Base-by-base conservation (phyloP, 2,797 vertebrate genomes). In the Serranus cabrilla region DNA sequence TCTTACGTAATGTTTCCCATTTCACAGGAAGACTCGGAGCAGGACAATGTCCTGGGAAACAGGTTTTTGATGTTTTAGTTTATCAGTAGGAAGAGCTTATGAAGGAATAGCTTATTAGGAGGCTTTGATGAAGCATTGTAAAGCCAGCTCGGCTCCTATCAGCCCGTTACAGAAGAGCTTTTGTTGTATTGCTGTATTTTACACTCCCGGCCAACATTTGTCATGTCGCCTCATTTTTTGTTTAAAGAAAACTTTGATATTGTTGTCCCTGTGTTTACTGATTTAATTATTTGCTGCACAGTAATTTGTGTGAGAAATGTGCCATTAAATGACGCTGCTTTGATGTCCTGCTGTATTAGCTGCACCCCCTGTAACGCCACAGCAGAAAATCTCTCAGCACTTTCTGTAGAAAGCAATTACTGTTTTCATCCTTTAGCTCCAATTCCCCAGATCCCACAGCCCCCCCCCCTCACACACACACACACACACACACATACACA, bases 81-180 rank as follows among this genome's bases (percentile, higher is more conserved):
- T 56, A 74, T 76, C 59, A 59, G 52, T 20, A 62, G 57, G 31
- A 58, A 17, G 31, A 69, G 59, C 31, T 46, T 37, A 47, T 77
- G 72, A 83, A 56, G 66, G 63, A 60, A 46, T 2, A 52, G 45
- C 43, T 67, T 42, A 70, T 55, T 63, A 66, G 13, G 31, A 51
- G 34, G 59, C 55, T 66, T 75, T 72, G 37, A 63, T 46, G 59
- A 58, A 61, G 60, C 50, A 23, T 75, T 72, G 63, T 61, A 65
- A 85, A 78, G 59, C 40, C 18, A 12, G 60, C 69, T 80, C 56
- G 47, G 72, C 78, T 86, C 74, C 37, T 73, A 80, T 85, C 75
- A 62, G 63, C 12, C 7, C 12, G 55, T 61, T 59, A 70, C 67
- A 84, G 72, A 55, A 63, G 65, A 46, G 56, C 70, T 74, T 83